Base-by-base conservation (phyloP, 2,888 invertebrate genomes). In the Gastrophysa polygoni region DNA sequence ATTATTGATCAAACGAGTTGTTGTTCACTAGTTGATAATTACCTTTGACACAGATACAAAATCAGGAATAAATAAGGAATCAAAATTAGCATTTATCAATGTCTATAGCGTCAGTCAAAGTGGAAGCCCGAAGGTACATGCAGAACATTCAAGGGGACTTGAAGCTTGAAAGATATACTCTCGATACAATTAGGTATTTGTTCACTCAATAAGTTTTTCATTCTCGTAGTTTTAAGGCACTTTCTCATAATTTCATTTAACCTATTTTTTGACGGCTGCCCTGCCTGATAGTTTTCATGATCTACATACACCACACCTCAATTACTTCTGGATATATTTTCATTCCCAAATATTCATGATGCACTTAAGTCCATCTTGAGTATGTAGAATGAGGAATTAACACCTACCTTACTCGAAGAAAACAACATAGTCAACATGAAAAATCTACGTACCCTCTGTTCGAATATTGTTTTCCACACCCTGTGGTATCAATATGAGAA, bases 41-140 rank as follows among this genome's bases (percentile, higher is more conserved):
- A 32, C 28, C 28, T 4, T 6, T 28, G 11, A 32, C 11, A 32
- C 32, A 51, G 48, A 54, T 54, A 59, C 52, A 62, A 57, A 63
- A 63, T 56, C 47, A 63, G 46, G 44, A 61, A 62, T 63, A 60
- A 63, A 67, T 64, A 64, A 14, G 24, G 54, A 55, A 43, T 56
- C 56, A 66, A 57, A 67, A 59, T 59, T 66, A 62, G 64, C 64
- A 49, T 56, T 58, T 49, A 54, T 55, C 54, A 64, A 60, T 57
- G 61, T 65, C 59, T 64, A 68, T 59, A 66, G 66, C 66, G 57
- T 71, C 69, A 71, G 71, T 68, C 71, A 67, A 64, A 70, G 66
- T 73, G 73, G 73, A 73, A 73, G 73, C 73, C 73, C 73, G 68
- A 67, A 71, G 71, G 70, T 70, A 68, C 64, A 66, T 70, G 71